These are phyloP conservation scores for Noctua janthina DNA, from an alignment of 2,888 invertebrate species.

Conservation along the genomic window DNA sequence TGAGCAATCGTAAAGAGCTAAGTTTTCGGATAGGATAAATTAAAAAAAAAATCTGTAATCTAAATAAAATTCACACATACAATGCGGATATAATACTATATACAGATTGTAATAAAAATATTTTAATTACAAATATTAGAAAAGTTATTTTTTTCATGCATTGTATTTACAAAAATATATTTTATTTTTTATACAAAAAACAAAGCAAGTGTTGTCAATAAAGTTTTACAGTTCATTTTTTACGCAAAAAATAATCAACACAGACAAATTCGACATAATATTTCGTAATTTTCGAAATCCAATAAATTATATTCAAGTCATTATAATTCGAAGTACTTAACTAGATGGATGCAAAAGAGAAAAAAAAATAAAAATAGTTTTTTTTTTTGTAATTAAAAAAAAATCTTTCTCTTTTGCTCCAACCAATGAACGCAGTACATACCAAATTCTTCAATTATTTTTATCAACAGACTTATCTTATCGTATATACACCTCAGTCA, in stretches of 20 bases:
- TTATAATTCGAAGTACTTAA: constrained; percentile 23
- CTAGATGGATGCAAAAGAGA: constrained; percentile 16
- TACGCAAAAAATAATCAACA: constrained; percentile 21
- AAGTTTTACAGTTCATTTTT: constrained; percentile 19
- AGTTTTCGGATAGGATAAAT: constrained; percentile 50
- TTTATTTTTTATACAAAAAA: constrained; percentile 45
- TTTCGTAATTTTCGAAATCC: constrained; percentile 35
- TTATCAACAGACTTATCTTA: constrained; percentile 58
- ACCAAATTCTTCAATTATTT: constrained; percentile 34
- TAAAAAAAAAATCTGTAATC: constrained; percentile 27
- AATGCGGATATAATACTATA: constrained; percentile 57
- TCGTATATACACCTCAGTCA: constrained; percentile 77
- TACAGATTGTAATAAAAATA: constrained; percentile 57
- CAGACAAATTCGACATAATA: constrained; percentile 16
- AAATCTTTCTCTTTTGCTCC: constrained; percentile 4
- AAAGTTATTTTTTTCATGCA: constrained; percentile 58
- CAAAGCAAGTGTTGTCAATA: constrained; percentile 32
- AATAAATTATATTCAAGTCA: constrained; percentile 56
- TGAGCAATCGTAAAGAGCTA: constrained; percentile 62
- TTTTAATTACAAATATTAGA: constrained; percentile 47
- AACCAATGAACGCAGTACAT: background rate
- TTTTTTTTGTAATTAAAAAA: background rate
- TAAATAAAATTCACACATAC: constrained; percentile 54
- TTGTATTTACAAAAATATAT: constrained; percentile 64
- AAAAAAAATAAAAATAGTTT: background rate